Evolutionary conservation across 2,113 vertebrate genomes (phyloP).

Genomic region (Capra hircus): DNA sequence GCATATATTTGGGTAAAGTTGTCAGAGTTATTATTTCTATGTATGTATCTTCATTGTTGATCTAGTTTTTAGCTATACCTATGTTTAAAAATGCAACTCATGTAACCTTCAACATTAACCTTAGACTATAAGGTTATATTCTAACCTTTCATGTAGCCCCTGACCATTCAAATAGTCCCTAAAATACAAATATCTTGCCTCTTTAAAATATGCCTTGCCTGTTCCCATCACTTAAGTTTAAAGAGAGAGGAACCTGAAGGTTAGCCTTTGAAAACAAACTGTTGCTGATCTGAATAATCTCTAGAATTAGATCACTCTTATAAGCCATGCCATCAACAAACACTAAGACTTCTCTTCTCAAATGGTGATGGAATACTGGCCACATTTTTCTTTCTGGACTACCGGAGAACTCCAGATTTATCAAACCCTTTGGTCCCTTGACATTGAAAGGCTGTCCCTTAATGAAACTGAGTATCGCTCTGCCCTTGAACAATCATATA

Average conservation of each 20-base stretch:
- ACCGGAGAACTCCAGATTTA: neutral
- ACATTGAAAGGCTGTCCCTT: neutral
- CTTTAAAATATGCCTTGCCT: neutral
- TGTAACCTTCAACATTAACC: neutral
- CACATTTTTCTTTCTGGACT: neutral
- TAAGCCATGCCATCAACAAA: neutral
- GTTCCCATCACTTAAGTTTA: neutral
- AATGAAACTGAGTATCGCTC: neutral
- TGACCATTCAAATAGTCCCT: neutral
- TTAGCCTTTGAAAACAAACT: neutral
- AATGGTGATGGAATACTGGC: neutral
- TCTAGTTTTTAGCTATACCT: neutral
- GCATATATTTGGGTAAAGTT: conserved; percentile 89
- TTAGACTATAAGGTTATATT: neutral
- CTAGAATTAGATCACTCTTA: neutral
- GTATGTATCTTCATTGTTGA: neutral
- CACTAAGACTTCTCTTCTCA: neutral
- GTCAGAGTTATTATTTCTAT: neutral
- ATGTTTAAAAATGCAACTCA: neutral
- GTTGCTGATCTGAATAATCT: neutral
- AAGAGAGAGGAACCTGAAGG: neutral
- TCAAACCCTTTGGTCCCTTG: neutral
- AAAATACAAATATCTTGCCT: neutral
- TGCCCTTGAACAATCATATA: neutral
- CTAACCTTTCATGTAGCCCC: neutral